Conservation (phyloP, 2,888 invertebrate species). For the Cephus rjabovi region DNA sequence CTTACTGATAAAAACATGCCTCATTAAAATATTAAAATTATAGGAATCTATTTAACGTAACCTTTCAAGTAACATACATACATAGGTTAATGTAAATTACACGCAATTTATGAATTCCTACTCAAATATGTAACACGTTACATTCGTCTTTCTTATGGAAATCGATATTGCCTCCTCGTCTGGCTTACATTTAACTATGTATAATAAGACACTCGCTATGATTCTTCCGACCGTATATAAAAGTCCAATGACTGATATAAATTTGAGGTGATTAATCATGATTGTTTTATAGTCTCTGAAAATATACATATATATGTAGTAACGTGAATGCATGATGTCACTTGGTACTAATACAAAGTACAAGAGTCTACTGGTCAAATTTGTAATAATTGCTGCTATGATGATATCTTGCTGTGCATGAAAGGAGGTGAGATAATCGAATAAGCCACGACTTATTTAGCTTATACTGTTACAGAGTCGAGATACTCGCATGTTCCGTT, state of each 20-base stretch:
- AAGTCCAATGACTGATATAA: neutral
- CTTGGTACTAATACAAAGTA: neutral
- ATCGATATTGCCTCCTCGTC: too few species aligned
- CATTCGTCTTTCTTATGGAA: too few species aligned
- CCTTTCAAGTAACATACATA: too few species aligned
- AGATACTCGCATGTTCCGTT: neutral
- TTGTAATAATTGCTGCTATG: neutral
- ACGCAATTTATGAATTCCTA: too few species aligned
- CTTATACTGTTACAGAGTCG: neutral
- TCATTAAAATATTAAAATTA: neutral
- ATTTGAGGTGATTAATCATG: neutral
- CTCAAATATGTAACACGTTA: too few species aligned
- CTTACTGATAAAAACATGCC: neutral
- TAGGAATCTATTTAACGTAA: neutral
- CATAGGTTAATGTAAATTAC: too few species aligned
- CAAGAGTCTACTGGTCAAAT: neutral
- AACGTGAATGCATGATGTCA: neutral
- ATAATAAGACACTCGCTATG: neutral
- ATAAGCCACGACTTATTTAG: neutral
- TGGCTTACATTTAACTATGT: too few species aligned
- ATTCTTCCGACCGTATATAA: neutral
- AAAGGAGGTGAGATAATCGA: neutral
- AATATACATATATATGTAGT: neutral
- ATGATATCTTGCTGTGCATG: neutral
- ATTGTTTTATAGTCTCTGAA: neutral